Evolutionary conservation across 2,113 vertebrate genomes (phyloP).

Genomic region (Marmota flaviventris): DNA sequence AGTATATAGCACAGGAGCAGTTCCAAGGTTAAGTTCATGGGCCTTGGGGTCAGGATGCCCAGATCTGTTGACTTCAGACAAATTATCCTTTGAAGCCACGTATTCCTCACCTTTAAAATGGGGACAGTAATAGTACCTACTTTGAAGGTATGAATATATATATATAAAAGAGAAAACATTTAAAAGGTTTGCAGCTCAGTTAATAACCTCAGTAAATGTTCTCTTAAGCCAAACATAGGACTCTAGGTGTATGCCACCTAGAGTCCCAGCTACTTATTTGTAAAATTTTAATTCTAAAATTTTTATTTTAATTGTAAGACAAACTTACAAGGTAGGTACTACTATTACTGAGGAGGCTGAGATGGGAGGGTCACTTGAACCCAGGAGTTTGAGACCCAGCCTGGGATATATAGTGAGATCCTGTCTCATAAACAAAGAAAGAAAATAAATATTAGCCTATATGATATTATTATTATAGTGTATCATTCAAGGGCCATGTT

Average conservation of each 20-base stretch:
- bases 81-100: not conserved
- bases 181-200: not conserved
- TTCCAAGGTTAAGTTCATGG: not conserved
- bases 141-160: not conserved
- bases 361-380: not conserved
- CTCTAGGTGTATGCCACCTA: not conserved
- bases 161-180: conserved; percentile 33
- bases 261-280: not conserved
- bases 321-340: not conserved
- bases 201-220: not conserved
- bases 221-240: not conserved
- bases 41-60: not conserved
- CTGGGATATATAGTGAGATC: not conserved
- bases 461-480: not conserved
- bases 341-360: not conserved
- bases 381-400: not conserved
- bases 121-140: not conserved
- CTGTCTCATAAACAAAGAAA: not conserved
- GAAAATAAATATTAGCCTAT: not conserved
- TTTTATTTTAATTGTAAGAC: not conserved
- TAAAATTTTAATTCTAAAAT: not conserved
- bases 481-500: not conserved
- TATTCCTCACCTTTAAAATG: not conserved
- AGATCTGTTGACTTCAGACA: not conserved
- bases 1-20: too few relatives aligned